Evolutionary conservation across 1,140 invertebrate species (phyloP), one percentile per base, ranked within the genome.

Genomic region (Pogonognathellus flavescens): DNA sequence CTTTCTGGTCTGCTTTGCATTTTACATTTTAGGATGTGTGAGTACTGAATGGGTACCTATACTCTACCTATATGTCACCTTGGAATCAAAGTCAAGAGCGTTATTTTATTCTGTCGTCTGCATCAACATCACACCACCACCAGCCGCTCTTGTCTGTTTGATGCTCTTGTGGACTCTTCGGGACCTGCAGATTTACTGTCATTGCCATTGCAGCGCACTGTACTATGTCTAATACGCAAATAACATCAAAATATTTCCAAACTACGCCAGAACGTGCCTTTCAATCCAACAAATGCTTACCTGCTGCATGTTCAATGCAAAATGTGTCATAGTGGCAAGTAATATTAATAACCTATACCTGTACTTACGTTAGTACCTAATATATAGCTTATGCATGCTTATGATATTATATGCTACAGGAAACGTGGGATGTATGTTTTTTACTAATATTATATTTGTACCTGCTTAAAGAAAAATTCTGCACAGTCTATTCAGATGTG

Each of bases 141-240:
- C 62, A 66, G 62, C 20, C 62, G 49, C 31, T 76, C 41, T 76
- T 76, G n/a, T 76, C 70, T 76, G 11, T 76, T 31, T 41, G 13
- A 41, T 76, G 70, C 70, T 76, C 70, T 76, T 76, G 70, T 76
- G 41, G 70, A 76, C 70, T 49, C 70, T 13, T 18, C 70, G 25
- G 11, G 25, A 25, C 62, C 25, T 13, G 0, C 22, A 66, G 25
- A 66, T 25, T 25, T 66, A 66, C 62, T 66, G 62, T 25, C 62
- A 66, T 66, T 66, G 62, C 25, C 62, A 25, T 66, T 66, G 13
- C 22, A 13, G 25, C 25, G 22, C 62, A 66, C 22, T 66, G 22
- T 66, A 25, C 62, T 22, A 41, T 31, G n/a, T 60, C 13, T 25
- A 66, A 20, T 25, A 31, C 62, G 22, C 14, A 18, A 18, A 22